These are phyloP conservation scores for Melanostoma mellinum DNA, from an alignment of 2,888 invertebrate genomes.

Conservation along the genomic window DNA sequence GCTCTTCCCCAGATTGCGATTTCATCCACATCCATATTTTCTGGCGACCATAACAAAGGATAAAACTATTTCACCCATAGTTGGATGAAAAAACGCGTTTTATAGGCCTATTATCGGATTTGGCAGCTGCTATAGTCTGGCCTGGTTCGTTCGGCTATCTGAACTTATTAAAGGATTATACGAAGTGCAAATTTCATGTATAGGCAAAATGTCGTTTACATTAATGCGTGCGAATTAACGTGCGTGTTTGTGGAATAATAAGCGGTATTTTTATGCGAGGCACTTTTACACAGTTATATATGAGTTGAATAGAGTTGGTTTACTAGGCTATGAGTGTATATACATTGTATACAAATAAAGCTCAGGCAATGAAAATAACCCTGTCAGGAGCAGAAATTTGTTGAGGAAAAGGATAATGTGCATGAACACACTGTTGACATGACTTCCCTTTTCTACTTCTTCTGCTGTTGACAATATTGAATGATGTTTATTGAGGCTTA, in stretches of 20 bases:
- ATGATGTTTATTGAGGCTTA: conserved; percentile 32
- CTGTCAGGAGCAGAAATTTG: conserved; percentile 16
- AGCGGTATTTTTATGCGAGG: conserved; percentile 28
- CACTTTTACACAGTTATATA: conserved; percentile 4
- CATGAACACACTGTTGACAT: conserved; percentile 35
- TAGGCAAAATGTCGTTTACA: conserved; percentile 3
- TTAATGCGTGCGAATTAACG: conserved; percentile 26
- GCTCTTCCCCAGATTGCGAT: too few species aligned
- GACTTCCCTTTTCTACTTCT: conserved; percentile 44
- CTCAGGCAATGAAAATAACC: neutral
- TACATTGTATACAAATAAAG: neutral
- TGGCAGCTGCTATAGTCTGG: neutral
- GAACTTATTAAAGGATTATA: conserved; percentile 9
- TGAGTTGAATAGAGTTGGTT: neutral
- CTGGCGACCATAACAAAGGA: conserved; percentile 7
- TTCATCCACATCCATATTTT: too few species aligned
- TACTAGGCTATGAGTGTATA: neutral
- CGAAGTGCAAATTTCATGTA: conserved; percentile 2
- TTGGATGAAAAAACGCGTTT: neutral
- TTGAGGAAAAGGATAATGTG: conserved; percentile 5
- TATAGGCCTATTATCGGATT: conserved; percentile 4
- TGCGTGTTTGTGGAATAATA: conserved; percentile 29
- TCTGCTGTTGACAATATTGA: conserved; percentile 19
- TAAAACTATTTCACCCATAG: conserved; percentile 11
- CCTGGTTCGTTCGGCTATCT: neutral